These are phyloP conservation scores for Sinhomidia bicolor DNA, from an alignment of 2,888 invertebrate genomes.

Conservation along the genomic window DNA sequence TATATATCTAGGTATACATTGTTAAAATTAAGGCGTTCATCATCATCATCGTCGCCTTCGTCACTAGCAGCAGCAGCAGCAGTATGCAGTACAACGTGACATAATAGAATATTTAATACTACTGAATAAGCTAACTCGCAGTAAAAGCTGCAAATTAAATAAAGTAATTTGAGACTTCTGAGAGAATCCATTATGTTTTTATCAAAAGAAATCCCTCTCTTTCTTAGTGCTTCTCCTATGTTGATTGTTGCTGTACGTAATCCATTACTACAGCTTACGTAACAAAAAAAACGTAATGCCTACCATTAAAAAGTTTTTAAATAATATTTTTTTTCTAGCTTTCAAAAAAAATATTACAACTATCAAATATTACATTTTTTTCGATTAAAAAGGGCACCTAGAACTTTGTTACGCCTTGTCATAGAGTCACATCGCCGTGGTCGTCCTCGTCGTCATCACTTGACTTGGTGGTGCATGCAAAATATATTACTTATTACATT, in stretches of 20 bases:
- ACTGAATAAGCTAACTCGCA: too few relatives aligned
- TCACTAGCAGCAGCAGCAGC: too few relatives aligned
- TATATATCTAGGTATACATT: too few relatives aligned
- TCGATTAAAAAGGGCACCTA: slow-evolving; percentile 35
- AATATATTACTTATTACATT: background rate
- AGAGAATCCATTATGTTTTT: background rate
- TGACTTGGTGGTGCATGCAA: background rate
- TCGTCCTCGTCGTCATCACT: background rate
- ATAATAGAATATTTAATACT: too few relatives aligned
- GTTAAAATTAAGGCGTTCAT: background rate
- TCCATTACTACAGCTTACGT: background rate
- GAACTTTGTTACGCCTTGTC: background rate
- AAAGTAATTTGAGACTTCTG: slow-evolving; percentile 3
- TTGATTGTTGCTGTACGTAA: background rate
- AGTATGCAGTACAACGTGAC: too few relatives aligned
- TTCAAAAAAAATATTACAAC: background rate
- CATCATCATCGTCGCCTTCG: background rate
- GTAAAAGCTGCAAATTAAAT: background rate
- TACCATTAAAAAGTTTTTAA: background rate
- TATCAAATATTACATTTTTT: background rate
- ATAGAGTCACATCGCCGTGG: background rate
- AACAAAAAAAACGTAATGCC: background rate
- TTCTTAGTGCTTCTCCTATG: background rate
- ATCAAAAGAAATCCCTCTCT: background rate
- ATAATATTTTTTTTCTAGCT: background rate